phyloP scores from a whole-genome alignment of 2,113 vertebrate species.

The Pelecanus crispus region DNA sequence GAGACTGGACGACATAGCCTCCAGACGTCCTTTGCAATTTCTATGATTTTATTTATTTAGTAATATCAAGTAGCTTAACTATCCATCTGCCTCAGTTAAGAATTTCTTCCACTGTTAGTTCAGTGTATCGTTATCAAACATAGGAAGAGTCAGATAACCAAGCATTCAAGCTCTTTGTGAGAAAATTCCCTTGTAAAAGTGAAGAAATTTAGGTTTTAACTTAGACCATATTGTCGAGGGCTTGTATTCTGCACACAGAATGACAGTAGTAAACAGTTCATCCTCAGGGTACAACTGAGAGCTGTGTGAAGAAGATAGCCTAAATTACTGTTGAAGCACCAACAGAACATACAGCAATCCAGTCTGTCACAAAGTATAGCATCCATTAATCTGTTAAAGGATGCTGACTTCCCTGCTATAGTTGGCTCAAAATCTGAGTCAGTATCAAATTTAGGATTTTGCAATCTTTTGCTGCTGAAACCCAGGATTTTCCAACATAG shows the following conservation, averaged over 20 bases:
- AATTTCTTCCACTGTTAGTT: background rate
- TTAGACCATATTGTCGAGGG: background rate
- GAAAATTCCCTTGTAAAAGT: background rate
- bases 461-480: background rate
- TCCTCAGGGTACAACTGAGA: background rate
- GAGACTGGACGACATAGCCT: background rate
- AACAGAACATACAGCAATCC: background rate
- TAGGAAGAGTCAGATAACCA: background rate
- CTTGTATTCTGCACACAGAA: background rate
- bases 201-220: background rate
- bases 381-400: background rate
- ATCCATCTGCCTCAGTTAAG: background rate
- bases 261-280: background rate
- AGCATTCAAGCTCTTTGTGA: background rate
- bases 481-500: background rate
- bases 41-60: background rate
- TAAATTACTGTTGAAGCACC: background rate
- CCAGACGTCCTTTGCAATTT: background rate
- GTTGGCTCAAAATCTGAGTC: background rate
- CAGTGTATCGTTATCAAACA: background rate
- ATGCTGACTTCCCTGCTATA: background rate
- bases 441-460: background rate
- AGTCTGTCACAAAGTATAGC: background rate
- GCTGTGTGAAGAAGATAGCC: background rate
- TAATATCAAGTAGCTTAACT: background rate